phyloP scores from a whole-genome alignment of 1,140 invertebrate genomes.

The Drosophila triauraria region DNA sequence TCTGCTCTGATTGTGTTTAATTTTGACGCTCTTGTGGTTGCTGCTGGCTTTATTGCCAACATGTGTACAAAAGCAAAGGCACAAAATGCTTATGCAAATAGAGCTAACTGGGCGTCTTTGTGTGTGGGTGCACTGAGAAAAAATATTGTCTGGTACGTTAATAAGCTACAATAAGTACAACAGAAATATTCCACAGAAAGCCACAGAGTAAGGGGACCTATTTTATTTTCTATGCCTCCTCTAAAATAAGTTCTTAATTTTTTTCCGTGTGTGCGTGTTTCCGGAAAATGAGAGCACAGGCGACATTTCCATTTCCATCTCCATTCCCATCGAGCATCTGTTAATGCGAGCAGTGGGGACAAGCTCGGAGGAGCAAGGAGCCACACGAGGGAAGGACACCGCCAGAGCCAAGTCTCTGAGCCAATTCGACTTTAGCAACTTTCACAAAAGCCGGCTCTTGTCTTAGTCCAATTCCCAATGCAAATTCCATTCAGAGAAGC shows the following conservation, averaged over 20 bases:
- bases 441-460: slow-evolving; percentile 66
- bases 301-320: slow-evolving; percentile 59
- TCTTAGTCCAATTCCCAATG: slow-evolving; percentile 77
- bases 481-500: slow-evolving; percentile 64
- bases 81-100: slow-evolving; percentile 60
- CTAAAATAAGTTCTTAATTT: too few species aligned
- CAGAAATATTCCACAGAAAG: neutral
- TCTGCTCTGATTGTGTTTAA: slow-evolving; percentile 83
- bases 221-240: too few species aligned
- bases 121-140: slow-evolving; percentile 1
- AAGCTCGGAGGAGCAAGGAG: too few species aligned
- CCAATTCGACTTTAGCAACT: slow-evolving; percentile 68
- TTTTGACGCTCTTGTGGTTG: slow-evolving; percentile 57
- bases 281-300: slow-evolving; percentile 61
- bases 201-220: too few species aligned
- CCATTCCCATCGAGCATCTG: slow-evolving; percentile 69
- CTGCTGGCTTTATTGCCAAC: slow-evolving; percentile 47
- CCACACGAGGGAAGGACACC: too few species aligned
- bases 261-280: slow-evolving; percentile 17
- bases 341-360: slow-evolving; percentile 50
- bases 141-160: neutral
- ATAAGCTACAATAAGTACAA: too few species aligned
- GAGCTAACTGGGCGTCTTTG: neutral
- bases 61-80: slow-evolving; percentile 44
- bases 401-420: slow-evolving; percentile 30